Evolutionary conservation across 92 coral and sea anemone species (phyloP), one percentile per base, ranked within the genome.

Genomic region (Virgularia gustaviana): DNA sequence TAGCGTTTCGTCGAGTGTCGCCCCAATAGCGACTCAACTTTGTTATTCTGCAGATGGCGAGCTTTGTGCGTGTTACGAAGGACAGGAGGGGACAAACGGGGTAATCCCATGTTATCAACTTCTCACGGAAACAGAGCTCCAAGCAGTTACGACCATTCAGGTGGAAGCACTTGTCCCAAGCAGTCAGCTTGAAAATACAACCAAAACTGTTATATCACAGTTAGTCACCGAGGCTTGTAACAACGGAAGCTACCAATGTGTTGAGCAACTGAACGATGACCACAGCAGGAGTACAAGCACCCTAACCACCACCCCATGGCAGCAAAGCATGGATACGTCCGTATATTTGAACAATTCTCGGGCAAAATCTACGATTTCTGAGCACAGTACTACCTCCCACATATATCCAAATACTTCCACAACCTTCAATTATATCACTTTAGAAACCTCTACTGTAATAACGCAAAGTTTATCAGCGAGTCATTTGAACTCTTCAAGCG

Each of bases 241-340:
- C 30, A 52, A 52, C 13, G 31, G 31, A 28, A 52, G 58, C 28
- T 52, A 52, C 13, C 58, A 52, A 16, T 52, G 58, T 52, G 58
- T 52, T 22, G 11, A 9, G 15, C 7, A n/a, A n/a, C n/a, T n/a
- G n/a, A n/a, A n/a, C n/a, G n/a, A n/a, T n/a, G n/a, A n/a, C n/a
- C n/a, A n/a, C n/a, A n/a, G n/a, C n/a, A n/a, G n/a, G n/a, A n/a
- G n/a, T n/a, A n/a, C n/a, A n/a, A n/a, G n/a, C n/a, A n/a, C n/a
- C n/a, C n/a, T n/a, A n/a, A n/a, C n/a, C n/a, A n/a, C n/a, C n/a
- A n/a, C n/a, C n/a, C n/a, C n/a, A n/a, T n/a, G n/a, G n/a, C n/a
- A n/a, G n/a, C n/a, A n/a, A n/a, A n/a, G n/a, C n/a, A n/a, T n/a
- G n/a, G n/a, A n/a, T n/a, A n/a, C n/a, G n/a, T n/a, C n/a, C n/a